Evolutionary conservation across 2,797 vertebrate genomes (phyloP).

Genomic region (Ctenochaetus hawaiiensis): DNA sequence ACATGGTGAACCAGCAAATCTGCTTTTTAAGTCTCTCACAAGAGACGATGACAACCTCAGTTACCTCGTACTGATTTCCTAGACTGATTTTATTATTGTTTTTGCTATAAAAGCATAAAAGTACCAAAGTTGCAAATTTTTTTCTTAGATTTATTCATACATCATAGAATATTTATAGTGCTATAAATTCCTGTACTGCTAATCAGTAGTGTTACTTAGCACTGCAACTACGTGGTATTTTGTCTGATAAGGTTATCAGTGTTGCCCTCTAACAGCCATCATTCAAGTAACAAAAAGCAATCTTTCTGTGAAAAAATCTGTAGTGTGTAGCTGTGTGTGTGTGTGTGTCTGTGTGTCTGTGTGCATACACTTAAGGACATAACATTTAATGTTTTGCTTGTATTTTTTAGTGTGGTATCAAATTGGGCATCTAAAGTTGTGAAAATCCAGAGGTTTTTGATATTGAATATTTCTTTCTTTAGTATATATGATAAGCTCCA

Average conservation of each 20-base stretch:
- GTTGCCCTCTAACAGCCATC: too few species aligned
- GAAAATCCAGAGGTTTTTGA: neutral
- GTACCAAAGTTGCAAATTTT: neutral
- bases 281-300: too few species aligned
- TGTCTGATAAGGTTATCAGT: too few species aligned
- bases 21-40: conserved; percentile 10
- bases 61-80: conserved; percentile 2
- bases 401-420: too few species aligned
- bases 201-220: neutral
- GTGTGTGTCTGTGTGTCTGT: too few species aligned
- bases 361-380: too few species aligned
- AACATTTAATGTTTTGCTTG: too few species aligned
- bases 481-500: neutral
- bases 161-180: neutral
- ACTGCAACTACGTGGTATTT: too few species aligned
- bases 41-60: conserved; percentile 9
- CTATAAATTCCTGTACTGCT: neutral
- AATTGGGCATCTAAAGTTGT: too few species aligned
- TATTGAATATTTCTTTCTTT: too few species aligned
- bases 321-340: too few species aligned
- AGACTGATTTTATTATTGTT: neutral
- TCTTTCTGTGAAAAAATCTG: too few species aligned
- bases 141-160: neutral
- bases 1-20: conserved; percentile 33
- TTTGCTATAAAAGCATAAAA: neutral